Percentiles rank a stretch among this genome's conserved stretches.
Evolutionary conservation across 2,888 invertebrate genomes (phyloP).

Genomic region (Argyresthia albistria): DNA sequence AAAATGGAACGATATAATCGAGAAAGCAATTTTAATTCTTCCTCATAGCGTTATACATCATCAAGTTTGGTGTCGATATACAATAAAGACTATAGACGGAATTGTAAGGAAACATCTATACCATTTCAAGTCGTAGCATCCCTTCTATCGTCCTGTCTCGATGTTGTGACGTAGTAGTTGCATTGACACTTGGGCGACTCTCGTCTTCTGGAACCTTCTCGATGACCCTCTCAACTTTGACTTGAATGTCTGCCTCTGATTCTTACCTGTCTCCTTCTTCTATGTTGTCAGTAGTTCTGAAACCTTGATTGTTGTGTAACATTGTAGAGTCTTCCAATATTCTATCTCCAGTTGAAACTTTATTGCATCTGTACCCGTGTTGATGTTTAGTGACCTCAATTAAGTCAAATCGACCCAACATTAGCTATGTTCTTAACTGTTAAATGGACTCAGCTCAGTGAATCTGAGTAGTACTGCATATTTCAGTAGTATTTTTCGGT

Average conservation of each 20-base stretch:
- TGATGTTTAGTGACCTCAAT: neutral
- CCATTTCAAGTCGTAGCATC: slow-evolving; percentile 59
- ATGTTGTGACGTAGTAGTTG: slow-evolving; percentile 71
- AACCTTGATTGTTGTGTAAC: neutral
- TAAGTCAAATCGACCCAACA: neutral
- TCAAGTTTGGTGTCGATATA: too few relatives aligned
- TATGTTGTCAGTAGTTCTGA: slow-evolving; percentile 49
- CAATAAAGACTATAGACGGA: too few relatives aligned
- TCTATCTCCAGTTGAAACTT: neutral
- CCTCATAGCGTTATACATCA: too few relatives aligned
- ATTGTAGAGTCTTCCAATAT: neutral
- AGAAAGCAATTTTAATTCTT: too few relatives aligned
- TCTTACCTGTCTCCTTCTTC: slow-evolving; percentile 42
- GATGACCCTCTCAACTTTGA: slow-evolving; percentile 37
- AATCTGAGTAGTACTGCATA: too few relatives aligned
- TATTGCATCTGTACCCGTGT: neutral
- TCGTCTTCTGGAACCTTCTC: slow-evolving; percentile 33
- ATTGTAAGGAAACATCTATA: slow-evolving; percentile 30
- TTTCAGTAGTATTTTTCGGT: too few relatives aligned
- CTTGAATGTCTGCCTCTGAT: slow-evolving; percentile 47
- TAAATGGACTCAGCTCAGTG: too few relatives aligned
- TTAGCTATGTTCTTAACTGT: too few relatives aligned
- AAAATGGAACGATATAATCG: too few relatives aligned
- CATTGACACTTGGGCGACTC: slow-evolving; percentile 58
- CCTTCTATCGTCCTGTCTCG: slow-evolving; percentile 54